Base-by-base conservation (phyloP, 2,113 vertebrate genomes). In the Sylvilagus bachmani region DNA sequence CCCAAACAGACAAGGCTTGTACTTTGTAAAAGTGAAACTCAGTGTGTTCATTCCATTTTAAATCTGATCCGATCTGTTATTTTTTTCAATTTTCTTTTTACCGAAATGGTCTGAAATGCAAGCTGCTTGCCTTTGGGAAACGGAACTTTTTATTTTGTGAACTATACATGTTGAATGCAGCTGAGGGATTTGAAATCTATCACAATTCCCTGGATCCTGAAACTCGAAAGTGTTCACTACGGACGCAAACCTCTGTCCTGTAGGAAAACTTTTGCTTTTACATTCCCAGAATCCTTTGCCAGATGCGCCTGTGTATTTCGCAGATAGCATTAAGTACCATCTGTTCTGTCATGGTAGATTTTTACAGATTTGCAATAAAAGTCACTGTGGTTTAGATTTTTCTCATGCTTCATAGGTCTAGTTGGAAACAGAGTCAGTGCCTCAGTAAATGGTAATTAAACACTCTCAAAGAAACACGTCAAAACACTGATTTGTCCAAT, bases 211-310 rank as follows among this genome's bases (percentile, higher is more conserved):
- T 33, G n/a, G 24, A 44, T 77, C 66, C 62, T 69, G 14, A 89
- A 66, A 82, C 51, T 36, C n/a, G 21, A 85, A 95, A 89, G 24
- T 80, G n/a, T 70, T 83, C 36, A 49, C 8, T n/a, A 9, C 44
- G 85, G 86, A 86, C 61, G 91, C 49, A 27, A 89, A 83, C 70
- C 64, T 24, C 33, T 29, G 13, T 27, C 66, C 91, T 92, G 58
- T 22, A 21, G 66, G 58, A 84, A 87, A 91, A 92, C 71, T 83
- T 82, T 94, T 69, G 27, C 19, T 87, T 67, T 51, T 69, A 33
- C 92, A 36, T 73, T 93, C 95, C 75, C 89, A 77, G n/a, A 66
- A 5, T 97, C 74, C 80, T 95, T 86, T 95, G 95, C 49, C 70
- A 90, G 88, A 1, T 64, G 53, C 94, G 58, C 64, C 62, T 53